Percentiles rank a stretch among this genome's conserved stretches.
Evolutionary conservation across 2,797 vertebrate species (phyloP).

Genomic region (Spea hammondii): DNA sequence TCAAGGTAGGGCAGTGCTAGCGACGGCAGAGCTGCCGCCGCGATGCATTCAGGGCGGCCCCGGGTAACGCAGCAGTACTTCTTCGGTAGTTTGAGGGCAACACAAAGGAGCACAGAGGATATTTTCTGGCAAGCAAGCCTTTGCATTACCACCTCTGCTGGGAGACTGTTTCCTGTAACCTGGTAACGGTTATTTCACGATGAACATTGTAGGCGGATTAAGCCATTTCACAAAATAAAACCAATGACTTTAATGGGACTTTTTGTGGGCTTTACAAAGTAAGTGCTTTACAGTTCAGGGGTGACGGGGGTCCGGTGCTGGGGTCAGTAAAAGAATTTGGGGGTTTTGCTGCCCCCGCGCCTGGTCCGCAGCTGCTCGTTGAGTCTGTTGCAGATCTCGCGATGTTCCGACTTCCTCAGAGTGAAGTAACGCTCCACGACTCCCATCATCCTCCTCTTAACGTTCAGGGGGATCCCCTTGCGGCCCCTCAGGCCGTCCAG

Average conservation of each 20-base stretch:
- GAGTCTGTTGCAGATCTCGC: constrained; percentile 41
- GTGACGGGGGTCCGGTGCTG: not conserved
- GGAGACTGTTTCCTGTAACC: not conserved
- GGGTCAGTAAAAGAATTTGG: constrained; percentile 3
- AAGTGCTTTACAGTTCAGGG: not conserved
- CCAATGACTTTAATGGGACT: not conserved
- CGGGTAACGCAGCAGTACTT: too few relatives aligned
- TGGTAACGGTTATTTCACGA: not conserved
- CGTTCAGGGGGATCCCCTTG: constrained; percentile 40
- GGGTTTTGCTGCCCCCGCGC: constrained; percentile 30
- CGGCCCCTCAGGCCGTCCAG: constrained; percentile 40
- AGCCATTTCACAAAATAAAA: not conserved
- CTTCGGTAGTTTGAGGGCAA: too few relatives aligned
- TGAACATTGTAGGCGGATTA: not conserved
- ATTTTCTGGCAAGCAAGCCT: too few relatives aligned
- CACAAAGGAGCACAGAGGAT: too few relatives aligned
- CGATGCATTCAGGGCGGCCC: too few relatives aligned
- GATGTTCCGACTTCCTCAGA: constrained; percentile 28
- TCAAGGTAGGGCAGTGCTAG: too few relatives aligned
- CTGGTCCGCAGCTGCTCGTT: constrained; percentile 44
- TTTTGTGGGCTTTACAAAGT: too few relatives aligned
- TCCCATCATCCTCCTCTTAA: constrained; percentile 34
- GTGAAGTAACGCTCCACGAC: constrained; percentile 39
- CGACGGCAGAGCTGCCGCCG: too few relatives aligned
- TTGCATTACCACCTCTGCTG: not conserved